Percentiles rank a stretch among this genome's conserved stretches.
Conservation (phyloP, 2,888 invertebrate species). For the Drosophila pegasa region DNA sequence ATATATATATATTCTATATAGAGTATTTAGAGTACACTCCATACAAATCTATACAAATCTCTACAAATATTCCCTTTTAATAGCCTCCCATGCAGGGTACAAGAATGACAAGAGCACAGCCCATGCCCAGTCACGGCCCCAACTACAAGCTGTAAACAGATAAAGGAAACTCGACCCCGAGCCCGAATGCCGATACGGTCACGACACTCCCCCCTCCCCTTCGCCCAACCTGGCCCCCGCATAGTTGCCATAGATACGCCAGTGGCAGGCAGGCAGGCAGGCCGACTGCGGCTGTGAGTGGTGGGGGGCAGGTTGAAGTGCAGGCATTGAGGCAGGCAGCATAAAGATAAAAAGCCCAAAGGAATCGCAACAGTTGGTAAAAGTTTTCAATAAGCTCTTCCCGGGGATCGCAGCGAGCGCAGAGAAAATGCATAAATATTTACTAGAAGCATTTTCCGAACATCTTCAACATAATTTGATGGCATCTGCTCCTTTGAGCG, state of each 20-base stretch:
- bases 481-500: slow-evolving; percentile 28
- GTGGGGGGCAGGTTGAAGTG: slow-evolving; percentile 9
- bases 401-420: slow-evolving; percentile 38
- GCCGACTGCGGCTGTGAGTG: not conserved
- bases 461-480: slow-evolving; percentile 65
- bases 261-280: not conserved
- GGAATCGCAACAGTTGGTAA: slow-evolving; percentile 66
- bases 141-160: slow-evolving; percentile 66
- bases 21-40: too few species aligned
- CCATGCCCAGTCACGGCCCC: slow-evolving; percentile 41
- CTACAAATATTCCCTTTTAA: not conserved
- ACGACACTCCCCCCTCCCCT: slow-evolving; percentile 1
- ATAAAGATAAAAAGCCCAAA: slow-evolving; percentile 67
- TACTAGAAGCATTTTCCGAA: slow-evolving; percentile 57
- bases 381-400: slow-evolving; percentile 73
- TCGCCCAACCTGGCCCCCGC: not conserved
- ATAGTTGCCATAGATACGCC: slow-evolving; percentile 30
- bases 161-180: slow-evolving; percentile 47
- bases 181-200: slow-evolving; percentile 8
- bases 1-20: not conserved
- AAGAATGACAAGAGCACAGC: not conserved
- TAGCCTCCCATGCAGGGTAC: not conserved
- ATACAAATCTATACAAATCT: too few species aligned
- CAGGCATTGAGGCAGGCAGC: slow-evolving; percentile 29
- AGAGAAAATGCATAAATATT: slow-evolving; percentile 70